phyloP scores from a whole-genome alignment of 1,140 invertebrate species.

The honey bee (Apis mellifera) region DNA sequence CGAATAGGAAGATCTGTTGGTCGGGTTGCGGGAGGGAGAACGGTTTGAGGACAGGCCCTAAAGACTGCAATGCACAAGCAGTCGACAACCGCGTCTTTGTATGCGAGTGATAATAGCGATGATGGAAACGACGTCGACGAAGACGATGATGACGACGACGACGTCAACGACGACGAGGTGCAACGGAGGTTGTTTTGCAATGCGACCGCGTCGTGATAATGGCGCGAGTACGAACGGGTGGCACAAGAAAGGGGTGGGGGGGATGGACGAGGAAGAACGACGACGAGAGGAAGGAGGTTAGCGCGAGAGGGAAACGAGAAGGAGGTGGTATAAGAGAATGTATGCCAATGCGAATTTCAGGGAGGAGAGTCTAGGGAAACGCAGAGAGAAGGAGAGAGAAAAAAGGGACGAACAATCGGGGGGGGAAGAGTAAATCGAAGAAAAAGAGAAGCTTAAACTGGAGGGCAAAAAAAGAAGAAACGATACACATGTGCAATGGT shows the following conservation, averaged over 20 bases:
- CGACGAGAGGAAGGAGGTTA: not conserved
- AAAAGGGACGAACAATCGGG: slow-evolving; percentile 20
- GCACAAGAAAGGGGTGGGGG: not conserved
- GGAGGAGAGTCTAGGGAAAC: not conserved
- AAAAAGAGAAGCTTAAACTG: slow-evolving; percentile 19
- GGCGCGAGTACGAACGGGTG: slow-evolving; percentile 12
- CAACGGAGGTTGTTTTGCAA: slow-evolving; percentile 29
- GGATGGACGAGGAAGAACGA: not conserved
- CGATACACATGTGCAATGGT: not conserved
- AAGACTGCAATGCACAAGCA: slow-evolving; percentile 1
- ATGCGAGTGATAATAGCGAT: slow-evolving; percentile 30
- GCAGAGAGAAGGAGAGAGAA: not conserved
- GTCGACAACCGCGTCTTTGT: not conserved
- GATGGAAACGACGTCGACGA: slow-evolving; percentile 28
- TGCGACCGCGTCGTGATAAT: slow-evolving; percentile 18
- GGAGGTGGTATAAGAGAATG: not conserved
- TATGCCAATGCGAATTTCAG: slow-evolving; percentile 24
- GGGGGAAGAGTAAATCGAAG: not conserved
- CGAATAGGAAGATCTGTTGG: not conserved
- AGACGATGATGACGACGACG: not conserved
- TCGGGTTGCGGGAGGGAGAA: too few relatives aligned
- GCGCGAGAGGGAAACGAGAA: not conserved
- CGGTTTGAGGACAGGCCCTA: not conserved
- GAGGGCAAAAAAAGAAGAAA: slow-evolving; percentile 4
- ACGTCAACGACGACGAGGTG: slow-evolving; percentile 17